These are phyloP conservation scores for Brachystomella parvula DNA, from an alignment of 1,140 invertebrate species.

Conservation along the genomic window DNA sequence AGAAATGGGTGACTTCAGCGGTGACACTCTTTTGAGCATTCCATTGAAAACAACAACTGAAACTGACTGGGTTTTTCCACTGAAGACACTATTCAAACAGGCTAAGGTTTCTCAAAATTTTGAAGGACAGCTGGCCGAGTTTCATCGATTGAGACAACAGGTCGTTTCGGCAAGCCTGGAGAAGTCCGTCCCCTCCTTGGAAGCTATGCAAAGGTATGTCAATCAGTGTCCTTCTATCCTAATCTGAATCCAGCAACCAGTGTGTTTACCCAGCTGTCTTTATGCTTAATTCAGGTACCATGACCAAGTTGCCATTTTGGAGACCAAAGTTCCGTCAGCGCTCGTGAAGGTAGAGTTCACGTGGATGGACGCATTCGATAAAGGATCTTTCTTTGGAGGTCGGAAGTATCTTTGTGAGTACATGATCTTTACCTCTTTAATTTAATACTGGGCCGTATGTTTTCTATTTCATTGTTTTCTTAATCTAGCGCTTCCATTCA, in stretches of 20 bases:
- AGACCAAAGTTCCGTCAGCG: conserved; percentile 83
- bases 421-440: too few relatives aligned
- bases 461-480: conserved; percentile 18
- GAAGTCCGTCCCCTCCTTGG: conserved; percentile 19
- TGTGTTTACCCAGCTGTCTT: not conserved
- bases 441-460: too few relatives aligned
- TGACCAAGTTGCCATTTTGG: conserved; percentile 85
- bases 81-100: conserved; percentile 43
- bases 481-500: conserved; percentile 64
- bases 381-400: conserved; percentile 84
- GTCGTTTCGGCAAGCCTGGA: conserved; percentile 14
- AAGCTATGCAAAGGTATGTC: conserved; percentile 20
- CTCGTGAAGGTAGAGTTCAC: conserved; percentile 89
- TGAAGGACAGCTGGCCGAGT: conserved; percentile 31
- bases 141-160: conserved; percentile 20
- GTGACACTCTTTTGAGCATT: conserved; percentile 42
- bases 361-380: conserved; percentile 99
- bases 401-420: conserved; percentile 81
- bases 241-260: not conserved
- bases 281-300: conserved; percentile 70
- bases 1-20: conserved; percentile 1
- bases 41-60: conserved; percentile 55
- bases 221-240: not conserved
- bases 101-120: conserved; percentile 48
- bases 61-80: conserved; percentile 53